Evolutionary conservation across 2,888 invertebrate species (phyloP).

Genomic region (Teinopalpus imperialis): DNA sequence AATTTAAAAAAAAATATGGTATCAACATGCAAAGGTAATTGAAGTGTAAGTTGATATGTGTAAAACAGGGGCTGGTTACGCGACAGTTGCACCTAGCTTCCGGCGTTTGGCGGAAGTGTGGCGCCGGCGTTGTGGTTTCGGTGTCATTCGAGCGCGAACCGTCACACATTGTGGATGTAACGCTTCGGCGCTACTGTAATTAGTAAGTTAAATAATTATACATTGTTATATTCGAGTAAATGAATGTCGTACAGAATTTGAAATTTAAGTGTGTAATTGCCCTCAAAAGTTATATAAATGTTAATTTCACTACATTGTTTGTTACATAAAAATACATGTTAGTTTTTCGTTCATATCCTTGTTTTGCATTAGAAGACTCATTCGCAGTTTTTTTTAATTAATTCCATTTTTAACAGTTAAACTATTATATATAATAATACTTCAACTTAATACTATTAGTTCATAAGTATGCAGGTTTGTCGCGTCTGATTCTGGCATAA

Average conservation of each 20-base stretch:
- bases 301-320: too few species aligned
- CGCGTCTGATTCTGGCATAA: background rate
- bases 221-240: too few species aligned
- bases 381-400: too few species aligned
- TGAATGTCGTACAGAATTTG: too few species aligned
- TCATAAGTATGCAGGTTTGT: background rate
- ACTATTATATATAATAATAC: too few species aligned
- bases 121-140: slow-evolving; percentile 59
- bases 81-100: slow-evolving; percentile 69
- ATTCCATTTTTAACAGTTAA: too few species aligned
- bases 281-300: too few species aligned
- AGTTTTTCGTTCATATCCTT: too few species aligned
- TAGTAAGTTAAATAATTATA: slow-evolving; percentile 14
- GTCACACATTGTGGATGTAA: slow-evolving; percentile 57
- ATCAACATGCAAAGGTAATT: slow-evolving; percentile 17
- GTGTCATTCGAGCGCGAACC: slow-evolving; percentile 47
- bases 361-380: too few species aligned
- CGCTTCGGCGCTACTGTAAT: slow-evolving; percentile 33
- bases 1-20: background rate
- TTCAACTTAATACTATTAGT: too few species aligned
- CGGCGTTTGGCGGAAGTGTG: slow-evolving; percentile 61
- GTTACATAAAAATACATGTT: too few species aligned
- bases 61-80: slow-evolving; percentile 16
- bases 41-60: slow-evolving; percentile 23
- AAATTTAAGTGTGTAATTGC: too few species aligned